Evolutionary conservation across 2,888 invertebrate species (phyloP).

Genomic region (Eupithecia exiguata): DNA sequence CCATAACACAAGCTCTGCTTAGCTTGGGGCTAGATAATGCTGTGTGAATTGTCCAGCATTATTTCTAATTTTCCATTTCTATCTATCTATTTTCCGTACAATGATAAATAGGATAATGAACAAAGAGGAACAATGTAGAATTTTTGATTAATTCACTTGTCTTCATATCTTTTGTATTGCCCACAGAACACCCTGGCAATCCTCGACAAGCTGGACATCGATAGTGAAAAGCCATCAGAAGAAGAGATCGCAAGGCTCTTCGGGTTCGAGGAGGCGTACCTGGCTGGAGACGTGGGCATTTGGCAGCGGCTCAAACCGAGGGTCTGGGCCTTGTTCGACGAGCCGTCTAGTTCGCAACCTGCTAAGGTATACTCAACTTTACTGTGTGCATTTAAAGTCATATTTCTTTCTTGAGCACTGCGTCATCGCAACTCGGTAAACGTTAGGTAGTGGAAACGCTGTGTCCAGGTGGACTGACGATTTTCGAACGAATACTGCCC

Average conservation of each 20-base stretch:
- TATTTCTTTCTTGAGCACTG: no score
- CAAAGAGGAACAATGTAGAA: no score
- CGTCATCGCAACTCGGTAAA: not conserved
- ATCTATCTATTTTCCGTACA: no score
- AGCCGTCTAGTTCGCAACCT: slow-evolving; percentile 95
- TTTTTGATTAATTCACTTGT: no score
- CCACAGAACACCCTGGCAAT: slow-evolving; percentile 96
- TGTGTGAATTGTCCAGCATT: no score
- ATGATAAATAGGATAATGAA: no score
- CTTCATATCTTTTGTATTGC: slow-evolving; percentile 30
- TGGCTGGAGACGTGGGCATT: slow-evolving; percentile 89
- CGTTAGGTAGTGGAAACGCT: not conserved
- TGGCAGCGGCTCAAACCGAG: slow-evolving; percentile 97
- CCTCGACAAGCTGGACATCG: slow-evolving; percentile 96
- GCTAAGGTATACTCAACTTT: slow-evolving; percentile 88
- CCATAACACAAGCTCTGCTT: no score
- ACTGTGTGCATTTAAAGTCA: no score
- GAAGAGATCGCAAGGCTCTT: slow-evolving; percentile 97
- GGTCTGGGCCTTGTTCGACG: slow-evolving; percentile 98
- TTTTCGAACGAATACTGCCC: not conserved
- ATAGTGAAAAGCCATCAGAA: slow-evolving; percentile 95
- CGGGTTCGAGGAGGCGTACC: slow-evolving; percentile 93
- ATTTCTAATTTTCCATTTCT: no score
- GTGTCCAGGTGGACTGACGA: not conserved
- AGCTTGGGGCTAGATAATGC: no score